Conservation (phyloP, 2,113 vertebrate species). For the Hydrochoerus hydrochaeris region DNA sequence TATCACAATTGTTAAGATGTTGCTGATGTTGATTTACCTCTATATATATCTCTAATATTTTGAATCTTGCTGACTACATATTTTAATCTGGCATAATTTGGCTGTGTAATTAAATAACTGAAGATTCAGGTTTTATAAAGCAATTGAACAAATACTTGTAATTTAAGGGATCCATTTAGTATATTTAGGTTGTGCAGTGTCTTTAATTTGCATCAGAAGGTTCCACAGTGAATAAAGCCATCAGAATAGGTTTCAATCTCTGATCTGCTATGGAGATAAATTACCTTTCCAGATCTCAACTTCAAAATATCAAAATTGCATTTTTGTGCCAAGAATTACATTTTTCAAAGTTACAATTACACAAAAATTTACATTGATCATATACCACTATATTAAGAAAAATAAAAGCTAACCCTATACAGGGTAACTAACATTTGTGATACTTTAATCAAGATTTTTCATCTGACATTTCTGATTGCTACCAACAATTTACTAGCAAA, state of each 20-base stretch:
- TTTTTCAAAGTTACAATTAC: slow-evolving; percentile 21
- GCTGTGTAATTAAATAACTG: not conserved
- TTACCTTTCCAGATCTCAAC: not conserved
- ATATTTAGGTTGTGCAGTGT: not conserved
- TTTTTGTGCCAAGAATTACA: slow-evolving; percentile 2
- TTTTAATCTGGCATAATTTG: not conserved
- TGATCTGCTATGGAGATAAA: not conserved
- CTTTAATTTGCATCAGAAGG: not conserved
- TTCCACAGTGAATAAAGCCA: not conserved
- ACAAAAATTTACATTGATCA: not conserved
- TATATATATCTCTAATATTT: not conserved
- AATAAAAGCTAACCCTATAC: not conserved
- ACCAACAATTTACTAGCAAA: not conserved
- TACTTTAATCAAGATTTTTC: not conserved
- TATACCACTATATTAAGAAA: not conserved
- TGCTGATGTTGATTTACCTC: not conserved
- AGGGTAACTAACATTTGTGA: slow-evolving; percentile 3
- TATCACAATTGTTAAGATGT: not conserved
- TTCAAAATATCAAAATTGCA: not conserved
- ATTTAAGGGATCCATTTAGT: not conserved
- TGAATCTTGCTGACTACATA: not conserved
- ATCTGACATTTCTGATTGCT: not conserved
- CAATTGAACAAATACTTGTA: not conserved
- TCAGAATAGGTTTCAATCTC: not conserved
- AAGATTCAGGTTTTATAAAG: not conserved